Conservation (phyloP, 2,888 invertebrate genomes). For the Lasioglossum figueresi region DNA sequence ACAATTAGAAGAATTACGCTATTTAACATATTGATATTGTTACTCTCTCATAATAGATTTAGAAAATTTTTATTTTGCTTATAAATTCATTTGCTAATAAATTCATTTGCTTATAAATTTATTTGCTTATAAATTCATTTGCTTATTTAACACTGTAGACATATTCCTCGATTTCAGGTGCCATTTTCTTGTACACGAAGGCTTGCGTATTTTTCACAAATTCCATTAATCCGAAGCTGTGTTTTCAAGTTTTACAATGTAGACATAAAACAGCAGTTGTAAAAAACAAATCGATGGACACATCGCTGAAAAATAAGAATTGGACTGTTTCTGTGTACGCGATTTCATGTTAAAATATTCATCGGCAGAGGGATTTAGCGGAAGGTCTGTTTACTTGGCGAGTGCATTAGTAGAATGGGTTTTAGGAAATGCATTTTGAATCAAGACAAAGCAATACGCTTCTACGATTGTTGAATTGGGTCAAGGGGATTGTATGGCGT, state of each 20-base stretch:
- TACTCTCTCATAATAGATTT: too few species aligned
- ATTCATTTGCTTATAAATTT: too few species aligned
- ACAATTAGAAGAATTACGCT: too few species aligned
- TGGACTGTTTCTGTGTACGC: neutral
- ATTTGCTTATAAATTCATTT: too few species aligned
- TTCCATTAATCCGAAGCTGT: neutral
- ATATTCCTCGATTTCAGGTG: neutral
- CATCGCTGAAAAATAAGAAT: neutral
- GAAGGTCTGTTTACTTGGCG: constrained; percentile 2
- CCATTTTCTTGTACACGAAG: neutral
- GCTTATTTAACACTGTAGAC: too few species aligned
- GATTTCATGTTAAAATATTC: neutral
- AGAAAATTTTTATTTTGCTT: too few species aligned
- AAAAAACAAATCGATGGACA: neutral
- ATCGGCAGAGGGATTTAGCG: neutral
- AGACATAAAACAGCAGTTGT: neutral
- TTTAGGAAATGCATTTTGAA: constrained; percentile 25
- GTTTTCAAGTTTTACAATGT: neutral
- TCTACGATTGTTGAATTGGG: constrained; percentile 65
- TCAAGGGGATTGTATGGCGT: constrained; percentile 72
- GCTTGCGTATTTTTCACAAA: neutral
- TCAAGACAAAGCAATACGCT: constrained; percentile 48
- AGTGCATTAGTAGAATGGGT: constrained; percentile 11
- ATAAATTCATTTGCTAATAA: too few species aligned
- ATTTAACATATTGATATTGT: too few species aligned